phyloP scores from a whole-genome alignment of 2,113 vertebrate species.

The Athene noctua region DNA sequence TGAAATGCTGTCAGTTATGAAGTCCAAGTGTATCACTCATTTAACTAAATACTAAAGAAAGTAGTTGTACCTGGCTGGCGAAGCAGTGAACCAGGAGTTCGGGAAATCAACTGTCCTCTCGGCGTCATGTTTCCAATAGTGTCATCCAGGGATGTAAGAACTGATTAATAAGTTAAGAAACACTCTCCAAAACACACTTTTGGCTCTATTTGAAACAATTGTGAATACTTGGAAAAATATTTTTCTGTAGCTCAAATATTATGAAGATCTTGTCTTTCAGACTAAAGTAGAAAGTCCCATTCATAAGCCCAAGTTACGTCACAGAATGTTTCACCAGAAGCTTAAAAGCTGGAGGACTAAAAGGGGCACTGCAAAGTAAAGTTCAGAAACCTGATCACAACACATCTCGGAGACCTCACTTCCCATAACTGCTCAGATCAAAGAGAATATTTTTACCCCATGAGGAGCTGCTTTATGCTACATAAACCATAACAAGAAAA shows the following conservation, averaged over 20 bases:
- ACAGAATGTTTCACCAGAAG: background rate
- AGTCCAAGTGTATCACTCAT: background rate
- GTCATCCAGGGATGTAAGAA: slow-evolving; percentile 71
- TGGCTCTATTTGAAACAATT: background rate
- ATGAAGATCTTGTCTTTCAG: background rate
- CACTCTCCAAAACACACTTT: background rate
- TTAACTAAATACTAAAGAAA: background rate
- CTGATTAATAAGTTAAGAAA: slow-evolving; percentile 71
- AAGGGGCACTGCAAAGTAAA: background rate
- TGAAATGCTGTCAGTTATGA: background rate
- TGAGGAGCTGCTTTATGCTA: background rate
- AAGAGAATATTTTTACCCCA: background rate
- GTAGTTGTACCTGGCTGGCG: slow-evolving; percentile 71
- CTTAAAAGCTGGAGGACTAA: background rate
- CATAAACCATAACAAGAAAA: background rate
- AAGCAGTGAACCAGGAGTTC: slow-evolving; percentile 70
- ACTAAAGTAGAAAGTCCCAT: background rate
- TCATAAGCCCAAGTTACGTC: background rate
- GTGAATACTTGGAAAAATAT: background rate
- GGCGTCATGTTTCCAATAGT: slow-evolving; percentile 53
- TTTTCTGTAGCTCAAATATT: background rate
- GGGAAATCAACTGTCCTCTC: slow-evolving; percentile 56
- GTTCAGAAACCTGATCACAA: background rate
- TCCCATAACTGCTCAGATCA: background rate
- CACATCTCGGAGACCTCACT: background rate